Conservation (phyloP, 2,888 invertebrate species). For the Xylota sylvarum region DNA sequence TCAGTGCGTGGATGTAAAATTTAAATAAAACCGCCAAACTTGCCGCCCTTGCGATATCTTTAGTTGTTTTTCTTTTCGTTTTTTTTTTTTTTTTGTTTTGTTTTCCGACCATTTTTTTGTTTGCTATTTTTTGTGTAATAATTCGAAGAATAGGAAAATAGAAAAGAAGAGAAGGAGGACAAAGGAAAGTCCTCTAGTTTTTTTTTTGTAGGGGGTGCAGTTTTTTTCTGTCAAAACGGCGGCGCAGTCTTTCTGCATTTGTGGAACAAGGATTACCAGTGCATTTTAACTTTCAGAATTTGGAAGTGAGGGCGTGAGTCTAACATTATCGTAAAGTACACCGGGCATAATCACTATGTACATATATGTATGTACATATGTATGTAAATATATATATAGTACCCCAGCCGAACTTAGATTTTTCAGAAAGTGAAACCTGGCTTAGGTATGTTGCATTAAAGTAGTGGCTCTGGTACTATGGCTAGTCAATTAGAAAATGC, state of each 20-base stretch:
- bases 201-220: slow-evolving; percentile 18
- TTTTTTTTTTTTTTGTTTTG: slow-evolving; percentile 26
- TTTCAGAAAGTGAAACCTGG: too few species aligned
- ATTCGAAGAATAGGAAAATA: slow-evolving; percentile 4
- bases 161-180: slow-evolving; percentile 16
- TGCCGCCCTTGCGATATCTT: slow-evolving; percentile 48
- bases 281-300: not conserved
- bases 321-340: too few species aligned
- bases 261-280: not conserved
- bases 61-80: slow-evolving; percentile 23
- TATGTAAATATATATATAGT: too few species aligned
- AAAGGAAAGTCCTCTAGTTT: slow-evolving; percentile 9
- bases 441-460: too few species aligned
- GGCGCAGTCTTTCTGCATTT: slow-evolving; percentile 7
- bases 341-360: too few species aligned
- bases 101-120: slow-evolving; percentile 12
- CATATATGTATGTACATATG: too few species aligned
- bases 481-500: too few species aligned
- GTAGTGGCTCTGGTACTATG: too few species aligned
- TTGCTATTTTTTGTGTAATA: slow-evolving; percentile 27
- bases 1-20: slow-evolving; percentile 59
- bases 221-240: not conserved
- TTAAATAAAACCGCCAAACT: slow-evolving; percentile 66
- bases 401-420: too few species aligned
- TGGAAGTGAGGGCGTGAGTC: too few species aligned